Evolutionary conservation across 2,797 vertebrate genomes (phyloP), one percentile per base, ranked within the genome.

Genomic region (Austrolebias charrua): DNA sequence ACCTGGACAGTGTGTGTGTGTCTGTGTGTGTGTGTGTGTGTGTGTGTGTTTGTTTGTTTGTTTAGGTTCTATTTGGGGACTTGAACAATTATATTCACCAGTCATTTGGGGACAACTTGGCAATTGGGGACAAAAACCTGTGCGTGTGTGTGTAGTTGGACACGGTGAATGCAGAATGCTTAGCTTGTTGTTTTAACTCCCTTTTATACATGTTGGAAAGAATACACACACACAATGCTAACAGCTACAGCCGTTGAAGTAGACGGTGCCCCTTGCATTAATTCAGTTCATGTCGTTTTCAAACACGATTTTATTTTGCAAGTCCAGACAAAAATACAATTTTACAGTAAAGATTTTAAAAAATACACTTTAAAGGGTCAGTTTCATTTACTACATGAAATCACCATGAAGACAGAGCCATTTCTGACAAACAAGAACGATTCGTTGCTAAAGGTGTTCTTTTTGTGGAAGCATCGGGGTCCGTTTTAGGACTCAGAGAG

Each of bases 161-260:
- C 33, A 19, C 19, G 55, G 71, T 92, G 90, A 92, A 93, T 86
- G 79, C 80, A 86, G 81, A 91, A 80, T 2, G 91, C 92, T 92
- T 90, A 88, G 76, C 73, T 88, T 71, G 83, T 47, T 16, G 8
- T 90, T 90, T 92, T 79, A 73, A 77, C 76, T 69, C 73, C 75
- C 84, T 82, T 88, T 90, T 88, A 78, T 87, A 87, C 83, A 84
- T 80, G 87, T 88, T 86, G 83, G 82, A 85, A 89, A 90, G 83
- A 88, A 89, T 81, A 86, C 85, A 81, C 82, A 86, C 85, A 81
- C 88, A 89, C 88, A 91, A 90, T 88, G 84, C 81, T 87, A 90
- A 90, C 77, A 82, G 89, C 89, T 89, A 82, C 82, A 84, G 11
- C 73, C 81, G 81, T 73, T 38, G 83, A 66, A 69, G 31, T 9